Base-by-base conservation (phyloP, 2,888 invertebrate genomes). In the Oxyscelio sp. region DNA sequence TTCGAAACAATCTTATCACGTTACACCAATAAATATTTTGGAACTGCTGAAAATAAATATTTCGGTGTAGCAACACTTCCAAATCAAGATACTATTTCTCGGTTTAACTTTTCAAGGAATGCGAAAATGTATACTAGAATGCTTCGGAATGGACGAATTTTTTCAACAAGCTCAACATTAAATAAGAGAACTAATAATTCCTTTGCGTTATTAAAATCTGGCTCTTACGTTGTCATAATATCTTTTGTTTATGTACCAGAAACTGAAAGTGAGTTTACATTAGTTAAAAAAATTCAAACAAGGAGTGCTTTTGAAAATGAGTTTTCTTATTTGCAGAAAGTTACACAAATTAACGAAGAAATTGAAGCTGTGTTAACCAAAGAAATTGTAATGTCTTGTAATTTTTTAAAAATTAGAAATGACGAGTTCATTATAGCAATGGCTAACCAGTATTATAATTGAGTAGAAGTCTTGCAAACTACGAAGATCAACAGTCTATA, bases 401-500 rank as follows among this genome's bases (percentile, higher is more conserved):
- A 54, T 8, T 56, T 31, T 61, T 17, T 63, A 9, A 21, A 27
- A 13, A 15, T 61, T 43, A 13, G 17, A n/a, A 27, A 70, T 54
- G 52, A 17, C 13, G 13, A 27, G 48, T 78, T 43, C 17, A 61
- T 63, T 50, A 56, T 59, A 27, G 24, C 48, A 1, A 63, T 70
- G 27, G 63, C 78, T 11, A 78, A 78, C 61, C 54, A 34, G 19
- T 56, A 70, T 78, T 34, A 31, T 48, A 40, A 63, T 22, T 73
- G 24, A 24, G 13, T 54, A 21, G 21, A 11, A 34, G 9, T 34
- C 2, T 34, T 34, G 34, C 9, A 34, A 34, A 34, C 11, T 9
- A 34, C 34, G 34, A 34, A 34, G n/a, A n/a, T n/a, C n/a, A n/a
- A n/a, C n/a, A n/a, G n/a, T n/a, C n/a, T n/a, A n/a, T n/a, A n/a